These are phyloP conservation scores for Sebastes schlegelii DNA, from an alignment of 2,113 vertebrate species.

Conservation along the genomic window DNA sequence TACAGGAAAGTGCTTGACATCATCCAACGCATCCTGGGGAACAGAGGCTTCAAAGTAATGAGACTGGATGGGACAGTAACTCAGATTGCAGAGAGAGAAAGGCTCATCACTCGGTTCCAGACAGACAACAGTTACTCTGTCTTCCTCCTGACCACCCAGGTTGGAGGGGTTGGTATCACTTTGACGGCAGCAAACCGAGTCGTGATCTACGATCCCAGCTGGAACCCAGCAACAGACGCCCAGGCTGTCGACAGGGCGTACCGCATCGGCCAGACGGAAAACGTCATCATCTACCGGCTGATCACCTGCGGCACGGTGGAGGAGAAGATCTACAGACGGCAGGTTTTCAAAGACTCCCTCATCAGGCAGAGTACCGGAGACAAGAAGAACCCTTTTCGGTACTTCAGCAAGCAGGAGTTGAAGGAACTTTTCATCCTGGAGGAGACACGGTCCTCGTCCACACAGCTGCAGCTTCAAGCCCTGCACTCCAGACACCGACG, in stretches of 20 bases:
- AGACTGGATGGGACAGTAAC: constrained; percentile 91
- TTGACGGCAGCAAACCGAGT: constrained; percentile 93
- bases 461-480: constrained; percentile 92
- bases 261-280: constrained; percentile 93
- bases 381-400: constrained; percentile 95
- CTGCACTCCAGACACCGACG: constrained; percentile 88
- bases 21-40: constrained; percentile 86
- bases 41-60: constrained; percentile 83
- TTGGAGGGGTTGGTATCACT: constrained; percentile 94
- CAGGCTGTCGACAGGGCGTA: constrained; percentile 96
- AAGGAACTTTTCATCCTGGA: constrained; percentile 92
- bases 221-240: constrained; percentile 96
- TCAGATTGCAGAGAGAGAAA: constrained; percentile 88
- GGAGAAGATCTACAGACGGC: constrained; percentile 96
- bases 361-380: constrained; percentile 94
- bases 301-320: constrained; percentile 96
- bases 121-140: constrained; percentile 83
- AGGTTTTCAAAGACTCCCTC: constrained; percentile 96
- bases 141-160: constrained; percentile 95
- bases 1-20: constrained; percentile 95
- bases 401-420: constrained; percentile 95
- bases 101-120: constrained; percentile 91
- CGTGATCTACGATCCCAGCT: constrained; percentile 97
- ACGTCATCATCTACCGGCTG: constrained; percentile 93
- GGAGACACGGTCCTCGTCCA: constrained; percentile 87